phyloP scores from a whole-genome alignment of 1,140 invertebrate genomes.

The Hyles vespertilio region DNA sequence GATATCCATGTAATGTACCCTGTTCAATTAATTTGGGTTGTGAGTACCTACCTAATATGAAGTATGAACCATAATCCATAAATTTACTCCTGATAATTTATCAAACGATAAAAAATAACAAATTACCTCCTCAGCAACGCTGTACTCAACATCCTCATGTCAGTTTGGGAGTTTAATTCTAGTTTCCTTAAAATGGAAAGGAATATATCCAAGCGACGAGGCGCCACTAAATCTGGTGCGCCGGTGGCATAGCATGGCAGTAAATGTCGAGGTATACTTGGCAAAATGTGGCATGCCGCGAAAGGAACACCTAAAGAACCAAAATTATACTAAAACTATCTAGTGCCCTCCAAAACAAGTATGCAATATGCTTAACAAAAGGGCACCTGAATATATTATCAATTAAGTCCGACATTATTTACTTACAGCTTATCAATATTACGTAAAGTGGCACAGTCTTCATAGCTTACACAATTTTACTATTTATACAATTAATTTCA shows the following conservation, averaged over 20 bases:
- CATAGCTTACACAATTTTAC: slow-evolving; percentile 12
- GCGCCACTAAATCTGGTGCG: slow-evolving; percentile 53
- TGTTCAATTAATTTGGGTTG: no score
- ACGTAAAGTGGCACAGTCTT: slow-evolving; percentile 9
- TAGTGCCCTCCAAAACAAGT: no score
- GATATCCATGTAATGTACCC: no score
- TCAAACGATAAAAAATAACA: no score
- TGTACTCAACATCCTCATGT: slow-evolving; percentile 72
- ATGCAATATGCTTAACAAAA: not conserved
- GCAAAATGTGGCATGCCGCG: slow-evolving; percentile 38
- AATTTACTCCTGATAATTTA: no score
- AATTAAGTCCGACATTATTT: not conserved
- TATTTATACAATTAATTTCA: slow-evolving; percentile 2
- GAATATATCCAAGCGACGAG: slow-evolving; percentile 71
- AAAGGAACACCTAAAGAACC: slow-evolving; percentile 14
- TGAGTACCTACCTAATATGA: no score
- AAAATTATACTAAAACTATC: no score
- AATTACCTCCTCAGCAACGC: slow-evolving; percentile 75
- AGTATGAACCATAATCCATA: no score
- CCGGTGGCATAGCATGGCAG: slow-evolving; percentile 72
- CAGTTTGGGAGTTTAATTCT: slow-evolving; percentile 65
- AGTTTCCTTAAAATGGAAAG: slow-evolving; percentile 75
- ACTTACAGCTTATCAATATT: slow-evolving; percentile 18
- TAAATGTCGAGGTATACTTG: slow-evolving; percentile 70
- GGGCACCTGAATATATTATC: not conserved